Conservation (phyloP, 2,113 vertebrate genomes). For the Montifringilla adamsi region DNA sequence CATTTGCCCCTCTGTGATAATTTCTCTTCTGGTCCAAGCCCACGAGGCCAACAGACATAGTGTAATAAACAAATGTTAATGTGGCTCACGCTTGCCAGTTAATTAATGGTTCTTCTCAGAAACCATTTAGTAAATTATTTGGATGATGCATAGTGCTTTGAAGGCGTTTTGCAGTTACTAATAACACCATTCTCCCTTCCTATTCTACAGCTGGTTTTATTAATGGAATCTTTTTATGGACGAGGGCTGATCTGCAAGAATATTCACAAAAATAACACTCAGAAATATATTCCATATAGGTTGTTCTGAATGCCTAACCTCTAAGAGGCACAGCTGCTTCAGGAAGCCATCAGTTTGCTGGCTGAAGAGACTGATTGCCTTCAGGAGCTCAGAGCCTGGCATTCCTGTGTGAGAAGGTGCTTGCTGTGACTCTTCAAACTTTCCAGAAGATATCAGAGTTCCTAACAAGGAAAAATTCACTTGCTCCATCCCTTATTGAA, state of each 20-base stretch:
- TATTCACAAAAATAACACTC: slow-evolving; percentile 7
- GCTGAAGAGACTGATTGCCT: background rate
- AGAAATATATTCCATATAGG: background rate
- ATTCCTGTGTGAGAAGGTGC: background rate
- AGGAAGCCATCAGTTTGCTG: background rate
- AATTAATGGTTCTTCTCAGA: slow-evolving; percentile 61
- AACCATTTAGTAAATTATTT: slow-evolving; percentile 65
- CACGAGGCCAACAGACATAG: background rate
- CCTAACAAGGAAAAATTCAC: background rate
- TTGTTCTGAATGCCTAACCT: background rate
- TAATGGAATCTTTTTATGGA: slow-evolving; percentile 48
- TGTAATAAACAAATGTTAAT: slow-evolving; percentile 33
- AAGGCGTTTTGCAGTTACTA: slow-evolving; percentile 47
- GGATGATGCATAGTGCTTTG: slow-evolving; percentile 48
- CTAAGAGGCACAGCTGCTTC: background rate
- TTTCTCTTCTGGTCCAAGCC: background rate
- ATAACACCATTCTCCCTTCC: slow-evolving; percentile 41
- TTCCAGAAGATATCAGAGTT: background rate
- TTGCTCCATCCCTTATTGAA: slow-evolving; percentile 1
- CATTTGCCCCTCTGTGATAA: background rate
- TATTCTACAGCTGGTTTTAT: slow-evolving; percentile 48
- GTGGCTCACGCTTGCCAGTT: slow-evolving; percentile 26
- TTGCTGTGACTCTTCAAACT: background rate
- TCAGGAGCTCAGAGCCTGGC: background rate
- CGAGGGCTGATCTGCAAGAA: background rate